phyloP scores from a whole-genome alignment of 2,797 vertebrate genomes.

The Chromis chromis region DNA sequence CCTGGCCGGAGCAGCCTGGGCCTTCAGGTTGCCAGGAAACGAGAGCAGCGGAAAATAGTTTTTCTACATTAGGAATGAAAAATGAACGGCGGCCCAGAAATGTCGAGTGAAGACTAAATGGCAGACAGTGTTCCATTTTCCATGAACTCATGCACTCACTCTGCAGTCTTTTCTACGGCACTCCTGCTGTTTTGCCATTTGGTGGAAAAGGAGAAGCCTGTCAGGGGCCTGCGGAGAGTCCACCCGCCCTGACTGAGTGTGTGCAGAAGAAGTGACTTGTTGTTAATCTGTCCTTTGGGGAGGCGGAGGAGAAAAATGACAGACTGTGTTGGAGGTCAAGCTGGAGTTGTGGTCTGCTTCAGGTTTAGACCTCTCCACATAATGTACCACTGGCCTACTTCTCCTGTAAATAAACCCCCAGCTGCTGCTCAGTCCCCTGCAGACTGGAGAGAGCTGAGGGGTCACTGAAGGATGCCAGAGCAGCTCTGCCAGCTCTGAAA shows the following conservation, averaged over 20 bases:
- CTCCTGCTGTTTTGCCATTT: conserved; percentile 54
- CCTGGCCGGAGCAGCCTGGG: conserved; percentile 81
- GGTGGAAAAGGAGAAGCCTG: conserved; percentile 66
- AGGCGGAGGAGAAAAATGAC: conserved; percentile 44
- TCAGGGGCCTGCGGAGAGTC: conserved; percentile 43
- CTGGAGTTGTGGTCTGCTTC: conserved; percentile 47
- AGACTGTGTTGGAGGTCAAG: conserved; percentile 63
- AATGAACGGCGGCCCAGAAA: conserved; percentile 85
- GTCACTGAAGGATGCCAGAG: conserved; percentile 60
- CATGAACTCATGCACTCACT: conserved; percentile 87
- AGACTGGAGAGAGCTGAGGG: conserved; percentile 31
- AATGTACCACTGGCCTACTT: conserved; percentile 40
- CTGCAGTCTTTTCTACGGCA: conserved; percentile 48
- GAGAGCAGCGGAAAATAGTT: conserved; percentile 84
- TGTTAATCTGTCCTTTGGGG: conserved; percentile 62
- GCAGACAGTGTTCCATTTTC: conserved; percentile 86
- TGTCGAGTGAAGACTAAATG: conserved; percentile 83
- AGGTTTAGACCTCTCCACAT: conserved; percentile 45
- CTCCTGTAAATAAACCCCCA: conserved; percentile 69
- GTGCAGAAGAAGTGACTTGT: conserved; percentile 54
- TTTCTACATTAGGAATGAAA: conserved; percentile 86
- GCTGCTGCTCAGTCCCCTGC: conserved; percentile 34
- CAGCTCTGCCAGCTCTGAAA: conserved; percentile 11
- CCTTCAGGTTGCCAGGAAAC: conserved; percentile 84
- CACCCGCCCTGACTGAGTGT: conserved; percentile 30